phyloP scores from a whole-genome alignment of 2,113 vertebrate species.

The Thinocorus orbignyianus region DNA sequence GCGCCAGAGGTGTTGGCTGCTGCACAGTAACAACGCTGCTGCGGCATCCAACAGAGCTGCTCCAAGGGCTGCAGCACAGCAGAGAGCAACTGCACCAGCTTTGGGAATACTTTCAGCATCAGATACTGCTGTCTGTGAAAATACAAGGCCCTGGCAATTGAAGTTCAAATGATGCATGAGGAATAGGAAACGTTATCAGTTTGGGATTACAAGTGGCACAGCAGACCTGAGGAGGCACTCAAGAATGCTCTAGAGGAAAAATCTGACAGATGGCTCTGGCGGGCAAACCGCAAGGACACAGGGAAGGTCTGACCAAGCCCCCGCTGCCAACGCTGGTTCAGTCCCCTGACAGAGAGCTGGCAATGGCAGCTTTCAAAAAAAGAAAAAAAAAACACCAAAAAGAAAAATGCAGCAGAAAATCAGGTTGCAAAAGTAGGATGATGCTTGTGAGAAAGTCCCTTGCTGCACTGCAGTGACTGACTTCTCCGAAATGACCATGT shows the following conservation, averaged over 20 bases:
- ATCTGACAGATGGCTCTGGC: neutral
- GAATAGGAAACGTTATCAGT: neutral
- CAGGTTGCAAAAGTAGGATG: neutral
- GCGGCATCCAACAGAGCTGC: neutral
- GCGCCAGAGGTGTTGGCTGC: neutral
- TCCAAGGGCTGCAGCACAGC: neutral
- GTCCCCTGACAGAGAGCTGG: too few relatives aligned
- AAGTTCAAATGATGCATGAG: neutral
- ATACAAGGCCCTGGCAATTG: neutral
- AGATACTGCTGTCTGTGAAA: neutral
- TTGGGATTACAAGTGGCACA: neutral
- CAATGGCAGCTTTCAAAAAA: neutral
- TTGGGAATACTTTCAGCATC: neutral
- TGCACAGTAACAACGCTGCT: neutral
- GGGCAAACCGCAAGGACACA: neutral
- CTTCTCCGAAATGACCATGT: neutral
- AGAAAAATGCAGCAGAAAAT: neutral
- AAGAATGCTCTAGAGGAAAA: neutral
- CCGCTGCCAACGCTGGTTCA: neutral
- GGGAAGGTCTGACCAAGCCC: neutral
- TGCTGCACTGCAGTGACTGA: neutral
- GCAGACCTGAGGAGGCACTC: neutral
- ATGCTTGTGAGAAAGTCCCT: neutral
- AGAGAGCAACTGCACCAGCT: neutral
- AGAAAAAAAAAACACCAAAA: too few relatives aligned